Evolutionary conservation across 2,888 invertebrate species (phyloP).

Genomic region (Limnephilus lunatus): DNA sequence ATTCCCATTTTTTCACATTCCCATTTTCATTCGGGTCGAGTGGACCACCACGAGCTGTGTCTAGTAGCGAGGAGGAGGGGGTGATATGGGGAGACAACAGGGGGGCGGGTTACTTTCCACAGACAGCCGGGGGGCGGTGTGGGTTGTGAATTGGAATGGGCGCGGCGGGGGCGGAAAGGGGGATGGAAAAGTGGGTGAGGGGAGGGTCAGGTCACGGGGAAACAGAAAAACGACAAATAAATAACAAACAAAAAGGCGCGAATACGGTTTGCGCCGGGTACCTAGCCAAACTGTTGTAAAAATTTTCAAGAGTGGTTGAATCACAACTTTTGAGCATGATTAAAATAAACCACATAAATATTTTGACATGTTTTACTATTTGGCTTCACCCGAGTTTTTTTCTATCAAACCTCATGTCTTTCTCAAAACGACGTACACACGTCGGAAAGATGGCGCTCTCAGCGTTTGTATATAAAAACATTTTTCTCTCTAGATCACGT

Average conservation of each 20-base stretch:
- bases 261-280: slow-evolving; percentile 57
- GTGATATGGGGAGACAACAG: slow-evolving; percentile 40
- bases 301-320: slow-evolving; percentile 20
- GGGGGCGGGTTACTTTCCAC: neutral
- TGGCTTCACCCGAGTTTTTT: neutral
- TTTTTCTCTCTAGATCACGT: neutral
- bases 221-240: slow-evolving; percentile 66
- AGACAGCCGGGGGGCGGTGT: slow-evolving; percentile 44
- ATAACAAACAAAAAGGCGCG: slow-evolving; percentile 66
- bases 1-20: slow-evolving; percentile 65
- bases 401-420: neutral
- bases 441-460: neutral
- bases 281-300: slow-evolving; percentile 22
- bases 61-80: slow-evolving; percentile 51
- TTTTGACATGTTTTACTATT: neutral
- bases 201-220: slow-evolving; percentile 56
- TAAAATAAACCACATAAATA: neutral
- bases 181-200: slow-evolving; percentile 39
- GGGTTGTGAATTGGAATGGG: slow-evolving; percentile 33
- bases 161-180: slow-evolving; percentile 37
- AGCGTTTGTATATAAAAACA: neutral
- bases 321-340: neutral
- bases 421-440: neutral
- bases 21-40: slow-evolving; percentile 66
- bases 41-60: slow-evolving; percentile 56